phyloP scores from a whole-genome alignment of 2,113 vertebrate species.

The Istiophorus platypterus region DNA sequence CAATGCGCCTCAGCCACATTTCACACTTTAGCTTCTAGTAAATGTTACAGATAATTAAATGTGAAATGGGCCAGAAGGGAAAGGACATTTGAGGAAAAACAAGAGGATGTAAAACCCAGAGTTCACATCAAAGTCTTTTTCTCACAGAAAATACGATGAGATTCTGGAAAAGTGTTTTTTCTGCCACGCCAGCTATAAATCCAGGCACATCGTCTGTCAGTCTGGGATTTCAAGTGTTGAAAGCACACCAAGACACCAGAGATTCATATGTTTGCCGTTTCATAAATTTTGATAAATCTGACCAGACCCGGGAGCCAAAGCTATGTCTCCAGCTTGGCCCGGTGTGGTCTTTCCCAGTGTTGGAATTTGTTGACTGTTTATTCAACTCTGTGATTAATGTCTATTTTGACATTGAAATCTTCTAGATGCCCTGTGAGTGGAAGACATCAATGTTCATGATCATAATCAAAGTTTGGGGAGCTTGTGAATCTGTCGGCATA shows the following conservation, averaged over 20 bases:
- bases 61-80: neutral
- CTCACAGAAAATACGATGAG: conserved; percentile 53
- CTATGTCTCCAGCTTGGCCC: conserved; percentile 71
- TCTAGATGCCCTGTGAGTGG: conserved; percentile 34
- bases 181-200: conserved; percentile 69
- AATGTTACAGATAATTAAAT: conserved; percentile 22
- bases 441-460: conserved; percentile 33
- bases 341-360: conserved; percentile 60
- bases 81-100: conserved; percentile 14
- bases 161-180: conserved; percentile 59
- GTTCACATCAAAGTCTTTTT: conserved; percentile 69
- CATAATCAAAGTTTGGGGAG: conserved; percentile 57
- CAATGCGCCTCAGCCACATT: neutral
- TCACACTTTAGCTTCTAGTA: conserved; percentile 8
- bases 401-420: conserved; percentile 65
- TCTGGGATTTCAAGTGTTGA: conserved; percentile 67
- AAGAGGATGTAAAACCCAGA: conserved; percentile 27
- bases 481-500: conserved; percentile 31
- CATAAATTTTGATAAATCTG: conserved; percentile 77
- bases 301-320: conserved; percentile 62
- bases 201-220: conserved; percentile 69
- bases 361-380: conserved; percentile 60
- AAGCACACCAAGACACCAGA: conserved; percentile 75
- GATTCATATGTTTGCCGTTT: conserved; percentile 75
- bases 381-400: conserved; percentile 58